These are phyloP conservation scores for Danio albolineatus DNA, from an alignment of 2,797 vertebrate species.

Conservation along the genomic window DNA sequence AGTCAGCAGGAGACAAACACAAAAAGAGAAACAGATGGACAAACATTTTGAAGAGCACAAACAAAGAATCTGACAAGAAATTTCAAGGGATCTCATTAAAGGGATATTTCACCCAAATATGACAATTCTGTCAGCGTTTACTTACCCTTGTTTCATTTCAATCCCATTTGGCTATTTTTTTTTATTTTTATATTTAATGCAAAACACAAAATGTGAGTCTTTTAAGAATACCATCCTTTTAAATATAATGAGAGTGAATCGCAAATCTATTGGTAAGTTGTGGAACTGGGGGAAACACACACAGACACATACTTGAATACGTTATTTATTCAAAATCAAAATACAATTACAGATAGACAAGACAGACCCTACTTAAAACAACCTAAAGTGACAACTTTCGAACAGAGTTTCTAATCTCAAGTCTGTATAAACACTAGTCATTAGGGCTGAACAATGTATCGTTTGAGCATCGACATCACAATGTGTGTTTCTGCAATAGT, in stretches of 20 bases:
- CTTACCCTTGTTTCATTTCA: background rate
- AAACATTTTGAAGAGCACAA: background rate
- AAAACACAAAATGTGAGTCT: background rate
- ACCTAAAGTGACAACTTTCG: too few relatives aligned
- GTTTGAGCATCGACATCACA: too few relatives aligned
- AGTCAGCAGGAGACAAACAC: background rate
- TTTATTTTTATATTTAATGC: background rate
- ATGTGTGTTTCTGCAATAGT: too few relatives aligned
- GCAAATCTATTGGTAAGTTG: background rate
- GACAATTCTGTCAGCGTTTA: background rate
- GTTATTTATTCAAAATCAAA: too few relatives aligned
- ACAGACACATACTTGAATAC: too few relatives aligned
- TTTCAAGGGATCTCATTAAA: slow-evolving; percentile 27
- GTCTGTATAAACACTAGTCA: too few relatives aligned
- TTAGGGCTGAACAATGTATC: too few relatives aligned
- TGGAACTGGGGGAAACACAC: background rate
- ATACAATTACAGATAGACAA: too few relatives aligned
- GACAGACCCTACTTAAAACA: too few relatives aligned
- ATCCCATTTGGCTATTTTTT: background rate
- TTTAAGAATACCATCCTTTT: background rate
- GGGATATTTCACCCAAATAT: background rate
- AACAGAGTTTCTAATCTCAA: too few relatives aligned
- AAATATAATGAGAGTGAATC: background rate
- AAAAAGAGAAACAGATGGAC: slow-evolving; percentile 10
- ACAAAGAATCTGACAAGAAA: background rate